phyloP scores from a whole-genome alignment of 2,888 invertebrate species.

The Netelia melanura region DNA sequence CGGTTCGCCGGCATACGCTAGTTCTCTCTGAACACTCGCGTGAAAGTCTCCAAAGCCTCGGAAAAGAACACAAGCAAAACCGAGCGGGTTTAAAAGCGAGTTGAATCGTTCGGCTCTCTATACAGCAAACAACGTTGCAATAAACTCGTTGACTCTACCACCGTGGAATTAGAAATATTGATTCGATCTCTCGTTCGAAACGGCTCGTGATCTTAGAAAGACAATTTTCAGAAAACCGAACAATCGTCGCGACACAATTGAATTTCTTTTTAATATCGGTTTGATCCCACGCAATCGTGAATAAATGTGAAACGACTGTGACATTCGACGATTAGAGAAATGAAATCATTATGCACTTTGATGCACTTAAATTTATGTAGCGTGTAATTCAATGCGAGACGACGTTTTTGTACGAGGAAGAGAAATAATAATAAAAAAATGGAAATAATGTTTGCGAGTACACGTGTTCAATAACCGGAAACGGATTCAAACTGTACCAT shows the following conservation, averaged over 20 bases:
- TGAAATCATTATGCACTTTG: too few species aligned
- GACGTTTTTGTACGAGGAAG: too few species aligned
- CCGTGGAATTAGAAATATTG: slow-evolving; percentile 33
- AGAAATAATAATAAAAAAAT: too few species aligned
- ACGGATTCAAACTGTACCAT: too few species aligned
- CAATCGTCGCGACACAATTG: not conserved
- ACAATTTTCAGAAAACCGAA: slow-evolving; percentile 30
- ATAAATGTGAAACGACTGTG: too few species aligned
- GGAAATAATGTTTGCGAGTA: too few species aligned
- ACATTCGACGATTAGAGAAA: too few species aligned
- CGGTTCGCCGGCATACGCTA: slow-evolving; percentile 35
- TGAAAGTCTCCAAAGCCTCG: slow-evolving; percentile 54
- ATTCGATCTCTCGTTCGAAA: slow-evolving; percentile 31
- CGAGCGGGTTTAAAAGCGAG: not conserved
- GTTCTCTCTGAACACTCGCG: slow-evolving; percentile 33
- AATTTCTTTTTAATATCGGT: slow-evolving; percentile 1
- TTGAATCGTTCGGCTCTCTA: slow-evolving; percentile 6
- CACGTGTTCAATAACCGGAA: too few species aligned
- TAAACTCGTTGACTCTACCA: slow-evolving; percentile 30
- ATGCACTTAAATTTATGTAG: too few species aligned
- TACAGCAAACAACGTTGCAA: slow-evolving; percentile 8
- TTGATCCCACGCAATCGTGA: not conserved
- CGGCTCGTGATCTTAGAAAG: slow-evolving; percentile 17
- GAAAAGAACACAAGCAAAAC: slow-evolving; percentile 17
- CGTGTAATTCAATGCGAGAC: too few species aligned